Evolutionary conservation across 2,797 vertebrate genomes (phyloP).

Genomic region (Hyperoplus immaculatus): DNA sequence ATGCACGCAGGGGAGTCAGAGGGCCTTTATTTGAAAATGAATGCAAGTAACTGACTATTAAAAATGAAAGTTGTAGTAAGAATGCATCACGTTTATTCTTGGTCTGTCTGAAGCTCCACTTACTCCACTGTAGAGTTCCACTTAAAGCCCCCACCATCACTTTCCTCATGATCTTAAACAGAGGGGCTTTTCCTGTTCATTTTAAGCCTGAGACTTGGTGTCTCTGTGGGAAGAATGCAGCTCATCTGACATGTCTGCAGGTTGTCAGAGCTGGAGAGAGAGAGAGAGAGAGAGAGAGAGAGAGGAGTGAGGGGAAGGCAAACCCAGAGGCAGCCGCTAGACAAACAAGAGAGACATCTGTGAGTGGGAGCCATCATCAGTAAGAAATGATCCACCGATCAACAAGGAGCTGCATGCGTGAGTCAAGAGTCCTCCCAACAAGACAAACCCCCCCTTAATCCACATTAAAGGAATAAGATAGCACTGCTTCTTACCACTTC

Average conservation of each 20-base stretch:
- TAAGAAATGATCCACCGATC: slow-evolving; percentile 93
- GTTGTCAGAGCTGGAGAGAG: slow-evolving; percentile 90
- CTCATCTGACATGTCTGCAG: slow-evolving; percentile 96
- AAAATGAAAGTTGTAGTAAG: background rate
- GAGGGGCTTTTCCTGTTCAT: slow-evolving; percentile 52
- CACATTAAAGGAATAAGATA: slow-evolving; percentile 34
- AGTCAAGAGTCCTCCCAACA: slow-evolving; percentile 66
- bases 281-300: slow-evolving; percentile 24
- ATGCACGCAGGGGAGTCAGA: background rate
- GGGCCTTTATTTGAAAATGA: background rate
- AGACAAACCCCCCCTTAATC: slow-evolving; percentile 88
- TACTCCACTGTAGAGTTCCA: background rate
- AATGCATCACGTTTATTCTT: background rate
- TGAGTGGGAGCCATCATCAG: slow-evolving; percentile 89
- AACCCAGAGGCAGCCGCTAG: slow-evolving; percentile 86
- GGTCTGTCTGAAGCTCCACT: background rate
- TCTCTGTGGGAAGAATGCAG: slow-evolving; percentile 93
- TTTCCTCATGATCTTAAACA: slow-evolving; percentile 36
- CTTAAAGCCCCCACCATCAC: background rate
- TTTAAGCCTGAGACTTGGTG: slow-evolving; percentile 75
- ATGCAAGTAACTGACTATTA: background rate
- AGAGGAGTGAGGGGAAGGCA: slow-evolving; percentile 81
- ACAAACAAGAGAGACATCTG: slow-evolving; percentile 95
- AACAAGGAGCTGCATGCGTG: slow-evolving; percentile 68
- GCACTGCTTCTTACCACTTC: slow-evolving; percentile 37